Evolutionary conservation across 1,140 invertebrate genomes (phyloP).

Genomic region (Lepidurus arcticus): DNA sequence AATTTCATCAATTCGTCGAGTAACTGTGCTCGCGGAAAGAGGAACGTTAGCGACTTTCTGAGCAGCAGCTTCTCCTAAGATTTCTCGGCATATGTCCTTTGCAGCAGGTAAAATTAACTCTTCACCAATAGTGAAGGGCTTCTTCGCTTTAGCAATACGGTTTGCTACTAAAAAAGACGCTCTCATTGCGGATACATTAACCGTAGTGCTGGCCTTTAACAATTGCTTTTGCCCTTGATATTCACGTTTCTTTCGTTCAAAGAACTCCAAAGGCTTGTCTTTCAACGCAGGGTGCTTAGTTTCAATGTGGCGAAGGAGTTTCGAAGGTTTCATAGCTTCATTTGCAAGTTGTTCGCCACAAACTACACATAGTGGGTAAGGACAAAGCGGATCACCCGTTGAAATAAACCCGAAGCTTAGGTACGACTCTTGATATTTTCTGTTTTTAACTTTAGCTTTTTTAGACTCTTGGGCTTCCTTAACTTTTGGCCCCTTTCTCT

Average conservation of each 20-base stretch:
- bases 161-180: background rate
- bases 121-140: constrained; percentile 31
- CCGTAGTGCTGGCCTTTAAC: background rate
- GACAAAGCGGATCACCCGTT: background rate
- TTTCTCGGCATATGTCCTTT: constrained; percentile 23
- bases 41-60: background rate
- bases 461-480: background rate
- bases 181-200: too few relatives aligned
- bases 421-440: background rate
- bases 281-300: too few relatives aligned
- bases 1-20: constrained; percentile 37
- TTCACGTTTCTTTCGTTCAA: background rate
- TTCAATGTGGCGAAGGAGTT: too few relatives aligned
- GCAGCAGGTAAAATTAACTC: constrained; percentile 36
- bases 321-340: too few relatives aligned
- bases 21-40: constrained; percentile 37
- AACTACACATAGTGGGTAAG: background rate
- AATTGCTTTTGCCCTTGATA: background rate
- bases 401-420: background rate
- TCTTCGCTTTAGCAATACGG: background rate
- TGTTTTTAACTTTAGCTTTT: background rate
- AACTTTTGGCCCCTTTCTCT: too few relatives aligned
- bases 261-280: background rate
- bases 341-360: too few relatives aligned
- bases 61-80: constrained; percentile 20